phyloP scores from a whole-genome alignment of 2,797 vertebrate species.

The Hypotaenidia philippensis region DNA sequence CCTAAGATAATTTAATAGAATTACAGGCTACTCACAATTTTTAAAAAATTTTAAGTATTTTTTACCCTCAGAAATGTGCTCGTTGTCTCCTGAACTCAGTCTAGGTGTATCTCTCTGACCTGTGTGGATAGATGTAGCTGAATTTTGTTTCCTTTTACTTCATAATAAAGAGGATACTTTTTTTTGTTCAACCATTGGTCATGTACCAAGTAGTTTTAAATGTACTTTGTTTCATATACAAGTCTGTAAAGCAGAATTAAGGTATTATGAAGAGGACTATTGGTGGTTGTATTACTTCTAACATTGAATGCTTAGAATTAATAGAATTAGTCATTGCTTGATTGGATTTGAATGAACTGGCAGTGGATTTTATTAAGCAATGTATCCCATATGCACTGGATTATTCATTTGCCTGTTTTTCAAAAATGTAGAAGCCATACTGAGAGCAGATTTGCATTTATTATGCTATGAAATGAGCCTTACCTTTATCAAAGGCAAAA shows the following conservation, averaged over 20 bases:
- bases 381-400: background rate
- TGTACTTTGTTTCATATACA: background rate
- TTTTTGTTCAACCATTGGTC: background rate
- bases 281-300: background rate
- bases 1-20: background rate
- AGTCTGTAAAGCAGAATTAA: background rate
- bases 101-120: background rate
- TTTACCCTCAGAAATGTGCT: background rate
- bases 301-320: background rate
- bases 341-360: background rate
- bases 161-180: background rate
- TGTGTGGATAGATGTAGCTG: background rate
- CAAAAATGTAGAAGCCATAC: background rate
- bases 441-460: background rate
- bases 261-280: background rate
- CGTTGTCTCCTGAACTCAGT: background rate
- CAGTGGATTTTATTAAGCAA: background rate
- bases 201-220: background rate
- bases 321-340: background rate
- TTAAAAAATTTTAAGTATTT: background rate
- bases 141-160: background rate
- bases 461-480: background rate
- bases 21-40: background rate
- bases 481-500: background rate
- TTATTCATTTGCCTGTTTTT: background rate